Conservation (phyloP, 2,797 vertebrate genomes). For the Choloepus didactylus region DNA sequence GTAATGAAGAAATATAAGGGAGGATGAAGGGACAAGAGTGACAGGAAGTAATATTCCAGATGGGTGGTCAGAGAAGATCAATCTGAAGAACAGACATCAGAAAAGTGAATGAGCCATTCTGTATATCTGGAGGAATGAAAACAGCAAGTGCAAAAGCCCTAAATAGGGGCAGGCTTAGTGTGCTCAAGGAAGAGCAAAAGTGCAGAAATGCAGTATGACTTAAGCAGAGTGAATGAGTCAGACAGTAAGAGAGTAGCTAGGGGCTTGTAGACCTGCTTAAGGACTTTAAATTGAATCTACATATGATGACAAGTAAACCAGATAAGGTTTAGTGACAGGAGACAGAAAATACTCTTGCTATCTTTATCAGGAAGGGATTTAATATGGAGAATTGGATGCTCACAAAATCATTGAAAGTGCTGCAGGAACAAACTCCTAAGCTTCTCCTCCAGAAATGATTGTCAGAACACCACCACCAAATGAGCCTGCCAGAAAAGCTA, state of each 20-base stretch:
- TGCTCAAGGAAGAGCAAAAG: neutral
- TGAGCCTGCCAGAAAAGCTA: neutral
- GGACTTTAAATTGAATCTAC: neutral
- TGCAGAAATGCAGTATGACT: neutral
- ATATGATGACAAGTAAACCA: neutral
- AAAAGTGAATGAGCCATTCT: neutral
- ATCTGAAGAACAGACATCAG: neutral
- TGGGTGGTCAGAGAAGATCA: neutral
- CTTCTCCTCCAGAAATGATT: neutral
- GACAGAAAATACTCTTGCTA: neutral
- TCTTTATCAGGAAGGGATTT: slow-evolving; percentile 13
- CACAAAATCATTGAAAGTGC: neutral
- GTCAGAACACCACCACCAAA: neutral
- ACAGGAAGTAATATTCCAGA: neutral
- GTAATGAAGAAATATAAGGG: neutral
- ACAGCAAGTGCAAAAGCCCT: neutral
- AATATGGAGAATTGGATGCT: neutral
- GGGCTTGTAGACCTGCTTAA: neutral
- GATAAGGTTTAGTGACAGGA: neutral
- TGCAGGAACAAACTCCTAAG: neutral
- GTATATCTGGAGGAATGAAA: neutral
- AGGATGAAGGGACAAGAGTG: neutral
- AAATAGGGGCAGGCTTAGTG: neutral
- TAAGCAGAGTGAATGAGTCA: neutral
- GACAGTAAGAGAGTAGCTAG: neutral